Evolutionary conservation across 2,113 vertebrate species (phyloP).

Genomic region (Ctenodactylus gundi): DNA sequence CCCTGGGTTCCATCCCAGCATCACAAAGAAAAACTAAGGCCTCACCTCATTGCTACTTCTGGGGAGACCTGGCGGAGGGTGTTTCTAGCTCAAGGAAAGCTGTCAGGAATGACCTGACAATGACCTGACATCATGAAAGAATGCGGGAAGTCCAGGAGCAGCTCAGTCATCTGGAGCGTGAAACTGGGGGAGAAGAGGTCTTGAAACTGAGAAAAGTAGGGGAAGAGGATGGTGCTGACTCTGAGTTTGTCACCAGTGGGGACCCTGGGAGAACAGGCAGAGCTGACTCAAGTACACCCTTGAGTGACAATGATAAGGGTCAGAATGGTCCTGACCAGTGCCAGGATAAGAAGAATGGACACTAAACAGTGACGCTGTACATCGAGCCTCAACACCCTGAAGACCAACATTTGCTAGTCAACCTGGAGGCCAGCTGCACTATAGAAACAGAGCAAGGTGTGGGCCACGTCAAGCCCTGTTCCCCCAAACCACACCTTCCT

Average conservation of each 20-base stretch:
- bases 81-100: not conserved
- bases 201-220: not conserved
- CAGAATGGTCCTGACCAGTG: not conserved
- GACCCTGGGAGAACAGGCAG: fast-evolving
- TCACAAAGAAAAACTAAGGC: not conserved
- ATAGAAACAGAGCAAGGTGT: not conserved
- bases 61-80: fast-evolving
- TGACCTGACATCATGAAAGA: not conserved
- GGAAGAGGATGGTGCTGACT: fast-evolving
- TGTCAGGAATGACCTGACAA: not conserved
- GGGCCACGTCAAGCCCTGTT: not conserved
- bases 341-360: not conserved
- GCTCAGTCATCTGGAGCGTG: not conserved
- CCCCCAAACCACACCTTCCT: not conserved
- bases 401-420: too few species aligned
- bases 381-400: too few species aligned
- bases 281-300: not conserved
- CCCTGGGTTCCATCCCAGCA: not conserved
- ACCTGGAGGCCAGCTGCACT: not conserved
- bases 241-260: not conserved
- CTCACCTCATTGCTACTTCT: not conserved
- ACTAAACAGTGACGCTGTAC: not conserved
- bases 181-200: not conserved
- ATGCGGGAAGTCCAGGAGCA: not conserved
- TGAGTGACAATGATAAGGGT: not conserved